Evolutionary conservation across 2,797 vertebrate species (phyloP), one percentile per base, ranked within the genome.

Genomic region (Garrulus glandarius): DNA sequence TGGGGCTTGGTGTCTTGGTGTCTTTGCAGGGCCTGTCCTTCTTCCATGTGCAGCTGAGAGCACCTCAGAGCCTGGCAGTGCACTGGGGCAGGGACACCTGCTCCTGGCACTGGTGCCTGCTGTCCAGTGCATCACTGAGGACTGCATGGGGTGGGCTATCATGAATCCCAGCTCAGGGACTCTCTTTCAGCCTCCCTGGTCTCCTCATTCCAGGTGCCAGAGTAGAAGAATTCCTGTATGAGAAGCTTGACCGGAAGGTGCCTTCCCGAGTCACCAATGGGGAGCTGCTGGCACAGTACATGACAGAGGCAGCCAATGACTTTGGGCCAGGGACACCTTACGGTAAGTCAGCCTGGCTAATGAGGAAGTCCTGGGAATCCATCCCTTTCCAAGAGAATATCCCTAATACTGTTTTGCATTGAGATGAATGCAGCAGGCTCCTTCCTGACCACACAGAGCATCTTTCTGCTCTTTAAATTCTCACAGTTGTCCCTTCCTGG

Each of bases 211-310:
- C 95, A 98, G 98, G 98, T 98, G 99, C 99, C 94, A 98, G 99
- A 85, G 99, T 99, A n/a, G 99, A 99, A 85, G 99, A 99, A 96
- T 99, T 99, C 97, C 98, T 99, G 34, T 99, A 99, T 15, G 99
- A 99, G 94, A 99, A 99, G 97, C 98, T 99, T 24, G 99, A 99
- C 96, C 97, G 99, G 92, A 99, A 99, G 98, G 98, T 98, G 13
- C 99, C 99, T 3, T 99, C 98, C 8, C 98, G 99, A 57, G 98
- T 98, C 84, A 99, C 99, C 87, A 99, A 99, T 0, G 98, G 97
- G 60, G 99, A 99, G 95, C 98, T 99, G 88, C 96, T 99, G 97
- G 99, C 99, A 13, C 99, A 99, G 94, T 99, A 99, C 87, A 99
- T 99, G 99, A 96, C 98, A 16, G 99, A 99, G 46, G 99, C 99